Base-by-base conservation (phyloP, 2,888 invertebrate genomes). In the Chymomyza amoena region DNA sequence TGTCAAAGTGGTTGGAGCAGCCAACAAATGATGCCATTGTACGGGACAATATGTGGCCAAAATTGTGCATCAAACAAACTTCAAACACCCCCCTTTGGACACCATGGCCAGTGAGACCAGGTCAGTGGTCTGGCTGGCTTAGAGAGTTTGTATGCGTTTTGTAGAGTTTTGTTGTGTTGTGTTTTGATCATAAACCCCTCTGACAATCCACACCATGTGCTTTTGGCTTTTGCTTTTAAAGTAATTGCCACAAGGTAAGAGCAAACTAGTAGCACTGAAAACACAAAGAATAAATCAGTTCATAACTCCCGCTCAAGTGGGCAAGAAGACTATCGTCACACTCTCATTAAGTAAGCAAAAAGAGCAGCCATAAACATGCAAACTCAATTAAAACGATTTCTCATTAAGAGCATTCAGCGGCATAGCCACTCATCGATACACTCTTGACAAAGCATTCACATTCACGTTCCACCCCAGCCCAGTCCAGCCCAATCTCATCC, bases 341-440 rank as follows among this genome's bases (percentile, higher is more conserved):
- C 39, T 45, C 13, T 45, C 13, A 45, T 45, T 13, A 45, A 13
- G 39, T 45, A 67, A 72, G 73, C 81, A 76, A 76, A 79, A 85
- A 82, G 67, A 80, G 85, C 83, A 87, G 87, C 88, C 87, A 87
- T 87, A 87, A 87, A 87, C 87, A 87, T 89, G 87, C 87, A 87
- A 87, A 87, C 88, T 87, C 87, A 88, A 87, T 87, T 87, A 87
- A 87, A 88, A 85, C 79, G 89, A 84, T 83, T 87, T 88, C 87
- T 89, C 84, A 89, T 87, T 83, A 80, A 80, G 83, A 74, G 75
- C 73, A 80, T 78, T 80, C 83, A 84, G 68, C 68, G 79, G 32
- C 74, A 62, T 45, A 66, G 73, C 75, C 77, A 78, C 85, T 80
- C 84, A 84, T 81, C 83, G 77, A 82, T 79, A 80, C 69, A 70